phyloP scores from a whole-genome alignment of 2,113 vertebrate species.

The Gadus chalcogrammus region DNA sequence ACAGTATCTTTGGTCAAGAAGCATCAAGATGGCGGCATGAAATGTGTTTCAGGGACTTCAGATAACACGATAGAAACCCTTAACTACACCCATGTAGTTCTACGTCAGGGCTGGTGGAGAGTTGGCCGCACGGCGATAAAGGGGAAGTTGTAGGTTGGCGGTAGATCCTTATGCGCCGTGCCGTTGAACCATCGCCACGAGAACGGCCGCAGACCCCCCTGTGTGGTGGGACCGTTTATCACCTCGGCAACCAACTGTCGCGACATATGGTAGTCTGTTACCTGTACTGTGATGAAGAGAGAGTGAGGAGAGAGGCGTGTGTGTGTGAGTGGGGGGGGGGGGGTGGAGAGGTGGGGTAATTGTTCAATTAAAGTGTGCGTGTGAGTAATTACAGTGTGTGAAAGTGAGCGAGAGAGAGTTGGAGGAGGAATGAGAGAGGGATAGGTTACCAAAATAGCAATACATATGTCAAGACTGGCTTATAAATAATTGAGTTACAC shows the following conservation, averaged over 20 bases:
- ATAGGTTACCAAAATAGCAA: no score
- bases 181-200: constrained; percentile 80
- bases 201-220: constrained; percentile 79
- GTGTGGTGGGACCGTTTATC: constrained; percentile 82
- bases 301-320: not conserved
- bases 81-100: no score
- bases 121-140: constrained; percentile 79
- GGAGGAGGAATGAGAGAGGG: no score
- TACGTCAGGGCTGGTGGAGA: constrained; percentile 56
- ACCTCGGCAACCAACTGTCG: constrained; percentile 73
- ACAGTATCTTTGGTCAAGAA: no score
- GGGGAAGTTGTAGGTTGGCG: constrained; percentile 76
- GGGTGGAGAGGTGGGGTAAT: not conserved
- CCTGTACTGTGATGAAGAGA: constrained; percentile 59
- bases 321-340: not conserved
- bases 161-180: constrained; percentile 80
- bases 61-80: no score
- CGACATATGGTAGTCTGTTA: constrained; percentile 81
- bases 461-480: no score
- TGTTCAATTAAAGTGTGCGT: not conserved
- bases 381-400: constrained; percentile 2
- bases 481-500: no score
- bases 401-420: not conserved
- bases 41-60: no score
- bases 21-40: no score